Percentiles rank a stretch among this genome's conserved stretches.
phyloP scores from a whole-genome alignment of 2,113 vertebrate genomes.

The Elephas maximus region DNA sequence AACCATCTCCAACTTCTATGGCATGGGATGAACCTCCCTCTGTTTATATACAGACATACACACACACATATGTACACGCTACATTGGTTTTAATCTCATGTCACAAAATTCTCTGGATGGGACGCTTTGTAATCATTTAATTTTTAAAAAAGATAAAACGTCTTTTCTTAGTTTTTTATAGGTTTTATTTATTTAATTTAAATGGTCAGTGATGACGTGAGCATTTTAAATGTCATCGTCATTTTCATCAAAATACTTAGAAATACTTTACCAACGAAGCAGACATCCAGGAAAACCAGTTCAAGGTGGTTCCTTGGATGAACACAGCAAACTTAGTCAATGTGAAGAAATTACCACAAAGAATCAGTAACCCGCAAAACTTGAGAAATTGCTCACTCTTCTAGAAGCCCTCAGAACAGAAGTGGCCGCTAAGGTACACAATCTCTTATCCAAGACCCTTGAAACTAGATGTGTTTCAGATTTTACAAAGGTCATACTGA shows the following conservation, averaged over 20 bases:
- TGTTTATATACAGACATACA: too few relatives aligned
- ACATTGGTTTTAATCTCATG: background rate
- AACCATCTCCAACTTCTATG: background rate
- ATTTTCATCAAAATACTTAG: constrained; percentile 49
- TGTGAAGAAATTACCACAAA: background rate
- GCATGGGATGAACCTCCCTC: too few relatives aligned
- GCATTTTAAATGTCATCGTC: background rate
- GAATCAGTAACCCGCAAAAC: background rate
- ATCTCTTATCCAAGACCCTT: background rate
- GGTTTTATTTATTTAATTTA: background rate
- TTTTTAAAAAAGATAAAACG: background rate
- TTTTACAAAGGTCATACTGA: background rate
- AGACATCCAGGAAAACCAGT: constrained; percentile 15
- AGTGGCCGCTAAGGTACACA: background rate
- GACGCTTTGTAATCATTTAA: background rate
- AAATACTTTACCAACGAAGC: constrained; percentile 49
- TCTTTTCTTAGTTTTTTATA: background rate
- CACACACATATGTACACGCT: too few relatives aligned
- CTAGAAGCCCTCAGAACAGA: background rate
- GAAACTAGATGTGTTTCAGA: background rate
- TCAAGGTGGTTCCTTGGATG: background rate
- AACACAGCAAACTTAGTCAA: constrained; percentile 8
- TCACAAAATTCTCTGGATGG: background rate
- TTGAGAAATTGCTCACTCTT: background rate
- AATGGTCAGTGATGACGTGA: background rate